A percentile compares a stretch with the other conserved stretches of the same genome.
Conservation (phyloP, 2,113 vertebrate genomes). For the Larimichthys crocea region DNA sequence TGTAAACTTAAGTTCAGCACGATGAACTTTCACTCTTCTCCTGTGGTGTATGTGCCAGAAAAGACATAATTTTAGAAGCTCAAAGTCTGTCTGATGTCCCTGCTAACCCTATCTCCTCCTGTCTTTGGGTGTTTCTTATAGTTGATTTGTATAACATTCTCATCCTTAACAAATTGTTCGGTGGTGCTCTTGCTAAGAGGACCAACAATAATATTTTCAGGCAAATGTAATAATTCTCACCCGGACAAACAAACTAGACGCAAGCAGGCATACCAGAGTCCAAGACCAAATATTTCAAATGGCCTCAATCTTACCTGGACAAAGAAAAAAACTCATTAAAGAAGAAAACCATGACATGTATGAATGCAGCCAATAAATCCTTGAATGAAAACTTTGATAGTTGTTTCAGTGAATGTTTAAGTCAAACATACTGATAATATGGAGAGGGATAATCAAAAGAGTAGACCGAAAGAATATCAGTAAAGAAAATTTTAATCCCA, state of each 20-base stretch:
- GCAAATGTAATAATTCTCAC: background rate
- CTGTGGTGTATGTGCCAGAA: background rate
- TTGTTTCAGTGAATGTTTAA: too few species aligned
- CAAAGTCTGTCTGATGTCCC: background rate
- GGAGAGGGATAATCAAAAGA: too few species aligned
- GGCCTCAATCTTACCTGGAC: too few species aligned
- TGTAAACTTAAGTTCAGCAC: background rate
- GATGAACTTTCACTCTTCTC: constrained; percentile 1
- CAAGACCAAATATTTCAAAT: background rate
- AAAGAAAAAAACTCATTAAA: too few species aligned
- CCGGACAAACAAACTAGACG: background rate
- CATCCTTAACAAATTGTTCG: background rate
- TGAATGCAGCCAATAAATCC: too few species aligned
- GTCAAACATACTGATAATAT: too few species aligned
- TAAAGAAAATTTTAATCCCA: too few species aligned
- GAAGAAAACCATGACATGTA: too few species aligned
- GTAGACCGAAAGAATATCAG: too few species aligned
- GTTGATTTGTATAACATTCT: background rate
- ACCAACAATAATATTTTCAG: background rate
- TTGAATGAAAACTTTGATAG: too few species aligned
- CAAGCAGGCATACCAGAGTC: background rate
- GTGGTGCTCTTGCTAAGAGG: background rate
- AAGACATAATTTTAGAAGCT: background rate
- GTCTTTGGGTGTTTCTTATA: background rate
- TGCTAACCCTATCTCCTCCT: background rate